Percentiles rank a stretch among this genome's conserved stretches.
These are phyloP conservation scores for Hoplodrina ambigua DNA, from an alignment of 2,888 invertebrate genomes.

Conservation along the genomic window DNA sequence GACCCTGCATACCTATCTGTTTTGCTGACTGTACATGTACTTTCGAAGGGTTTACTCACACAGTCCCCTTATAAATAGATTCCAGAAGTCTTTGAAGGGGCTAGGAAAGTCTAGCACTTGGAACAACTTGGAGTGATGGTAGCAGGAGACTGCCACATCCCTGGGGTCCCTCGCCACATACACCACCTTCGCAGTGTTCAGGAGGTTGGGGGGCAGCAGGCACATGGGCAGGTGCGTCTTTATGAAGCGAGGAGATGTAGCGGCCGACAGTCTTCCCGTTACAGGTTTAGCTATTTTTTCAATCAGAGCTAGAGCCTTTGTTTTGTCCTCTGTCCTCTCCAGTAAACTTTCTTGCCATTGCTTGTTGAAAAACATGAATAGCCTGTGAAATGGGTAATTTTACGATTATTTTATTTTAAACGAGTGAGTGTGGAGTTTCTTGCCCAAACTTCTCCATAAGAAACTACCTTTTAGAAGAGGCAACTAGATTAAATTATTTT, in stretches of 20 bases:
- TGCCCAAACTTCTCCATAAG: no score
- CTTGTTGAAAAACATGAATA: constrained; percentile 47
- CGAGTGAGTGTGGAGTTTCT: no score
- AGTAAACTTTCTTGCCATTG: constrained; percentile 43
- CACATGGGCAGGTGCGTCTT: constrained; percentile 93
- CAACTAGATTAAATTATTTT: no score
- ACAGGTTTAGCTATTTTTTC: constrained; percentile 35
- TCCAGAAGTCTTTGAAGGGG: constrained; percentile 91
- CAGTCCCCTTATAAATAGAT: constrained; percentile 90
- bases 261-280: constrained; percentile 31
- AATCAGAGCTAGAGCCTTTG: constrained; percentile 27
- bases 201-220: constrained; percentile 90
- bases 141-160: constrained; percentile 94
- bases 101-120: constrained; percentile 89
- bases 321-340: constrained; percentile 24
- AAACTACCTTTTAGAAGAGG: no score
- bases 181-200: constrained; percentile 90
- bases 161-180: constrained; percentile 95
- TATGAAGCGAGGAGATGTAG: constrained; percentile 77
- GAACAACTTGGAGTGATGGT: constrained; percentile 91
- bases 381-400: constrained; percentile 20
- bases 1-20: no score
- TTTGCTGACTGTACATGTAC: no score
- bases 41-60: constrained; percentile 81
- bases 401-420: no score